Percentiles rank a stretch among this genome's conserved stretches.
Conservation (phyloP, 2,797 vertebrate species). For the Gastrophryne carolinensis region DNA sequence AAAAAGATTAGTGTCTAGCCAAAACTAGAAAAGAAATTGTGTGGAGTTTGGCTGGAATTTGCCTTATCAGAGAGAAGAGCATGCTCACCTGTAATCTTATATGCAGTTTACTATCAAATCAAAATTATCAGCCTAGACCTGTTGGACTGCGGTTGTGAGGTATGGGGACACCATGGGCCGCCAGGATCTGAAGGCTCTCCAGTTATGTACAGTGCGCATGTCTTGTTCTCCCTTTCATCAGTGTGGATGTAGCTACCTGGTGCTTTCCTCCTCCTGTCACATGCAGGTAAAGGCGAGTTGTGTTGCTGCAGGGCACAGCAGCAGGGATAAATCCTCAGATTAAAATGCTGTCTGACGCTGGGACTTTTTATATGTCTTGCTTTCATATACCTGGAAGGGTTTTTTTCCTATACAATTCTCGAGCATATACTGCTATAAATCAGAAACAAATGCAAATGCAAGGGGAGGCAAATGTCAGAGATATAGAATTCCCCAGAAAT, state of each 20-base stretch:
- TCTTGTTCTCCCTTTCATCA: constrained; percentile 4
- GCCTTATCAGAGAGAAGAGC: too few relatives aligned
- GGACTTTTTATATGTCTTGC: constrained; percentile 11
- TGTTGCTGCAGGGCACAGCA: constrained; percentile 26
- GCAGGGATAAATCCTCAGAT: constrained; percentile 46
- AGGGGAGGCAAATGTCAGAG: neutral
- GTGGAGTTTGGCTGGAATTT: too few relatives aligned
- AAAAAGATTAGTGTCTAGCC: too few relatives aligned
- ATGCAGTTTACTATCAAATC: too few relatives aligned
- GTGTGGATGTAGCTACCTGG: constrained; percentile 3
- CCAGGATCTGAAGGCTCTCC: constrained; percentile 21
- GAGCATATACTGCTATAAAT: constrained; percentile 33
- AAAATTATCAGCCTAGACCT: too few relatives aligned
- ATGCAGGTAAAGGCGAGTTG: constrained; percentile 41
- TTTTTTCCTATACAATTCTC: constrained; percentile 8
- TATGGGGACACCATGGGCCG: neutral
- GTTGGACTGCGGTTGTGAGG: too few relatives aligned
- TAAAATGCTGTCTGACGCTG: constrained; percentile 35
- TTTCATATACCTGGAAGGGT: constrained; percentile 37
- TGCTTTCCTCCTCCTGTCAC: neutral
- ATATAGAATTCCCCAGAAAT: neutral
- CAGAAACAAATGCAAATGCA: neutral
- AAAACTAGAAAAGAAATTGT: too few relatives aligned
- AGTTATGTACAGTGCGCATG: neutral
- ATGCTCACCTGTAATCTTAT: too few relatives aligned